These are phyloP conservation scores for Gryllus bimaculatus DNA, from an alignment of 1,140 invertebrate genomes.

Conservation along the genomic window DNA sequence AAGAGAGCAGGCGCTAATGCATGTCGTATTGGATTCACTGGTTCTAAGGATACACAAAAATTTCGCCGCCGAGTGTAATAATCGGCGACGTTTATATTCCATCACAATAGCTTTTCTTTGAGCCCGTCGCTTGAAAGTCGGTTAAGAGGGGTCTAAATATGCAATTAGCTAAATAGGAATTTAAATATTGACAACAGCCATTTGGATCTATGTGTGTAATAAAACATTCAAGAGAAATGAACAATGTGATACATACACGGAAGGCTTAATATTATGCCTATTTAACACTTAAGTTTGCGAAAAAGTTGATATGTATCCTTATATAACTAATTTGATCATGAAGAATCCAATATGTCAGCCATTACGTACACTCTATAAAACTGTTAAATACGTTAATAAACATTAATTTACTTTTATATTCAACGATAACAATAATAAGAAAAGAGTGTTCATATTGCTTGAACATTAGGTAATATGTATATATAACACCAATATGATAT, in stretches of 20 bases:
- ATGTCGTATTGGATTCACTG: background rate
- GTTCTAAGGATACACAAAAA: background rate
- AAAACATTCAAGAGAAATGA: background rate
- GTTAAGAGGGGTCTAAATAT: background rate
- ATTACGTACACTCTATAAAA: slow-evolving; percentile 5
- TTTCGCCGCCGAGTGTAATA: background rate
- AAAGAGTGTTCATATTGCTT: slow-evolving; percentile 12
- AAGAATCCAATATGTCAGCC: slow-evolving; percentile 4
- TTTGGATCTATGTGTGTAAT: background rate
- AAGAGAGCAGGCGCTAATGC: slow-evolving; percentile 2
- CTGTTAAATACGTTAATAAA: slow-evolving; percentile 8
- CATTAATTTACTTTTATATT: slow-evolving; percentile 8
- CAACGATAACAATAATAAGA: slow-evolving; percentile 9
- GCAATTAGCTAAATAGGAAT: background rate
- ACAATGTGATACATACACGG: background rate
- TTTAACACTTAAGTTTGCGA: background rate
- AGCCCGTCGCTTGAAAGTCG: background rate
- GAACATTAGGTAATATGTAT: slow-evolving; percentile 1
- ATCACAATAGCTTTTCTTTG: slow-evolving; percentile 5
- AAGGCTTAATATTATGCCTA: background rate
- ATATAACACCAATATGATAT: slow-evolving; percentile 1
- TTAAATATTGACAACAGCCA: background rate
- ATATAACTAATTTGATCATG: background rate
- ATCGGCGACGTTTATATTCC: background rate
- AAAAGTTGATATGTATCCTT: slow-evolving; percentile 1